These are phyloP conservation scores for Heteropelma amictum DNA, from an alignment of 2,888 invertebrate genomes.

Conservation along the genomic window DNA sequence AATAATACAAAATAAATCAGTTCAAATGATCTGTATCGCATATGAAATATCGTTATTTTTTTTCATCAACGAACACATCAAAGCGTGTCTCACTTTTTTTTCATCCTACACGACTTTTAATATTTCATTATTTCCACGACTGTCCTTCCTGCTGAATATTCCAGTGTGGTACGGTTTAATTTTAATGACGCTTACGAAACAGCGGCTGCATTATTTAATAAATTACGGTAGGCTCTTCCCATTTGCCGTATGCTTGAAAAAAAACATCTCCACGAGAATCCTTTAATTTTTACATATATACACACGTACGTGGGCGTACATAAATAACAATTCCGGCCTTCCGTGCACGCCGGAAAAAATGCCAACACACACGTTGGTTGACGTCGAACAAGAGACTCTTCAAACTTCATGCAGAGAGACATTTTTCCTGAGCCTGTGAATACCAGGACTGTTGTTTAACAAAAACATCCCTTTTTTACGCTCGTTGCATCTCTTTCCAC, in stretches of 20 bases:
- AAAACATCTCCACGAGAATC: too few relatives aligned
- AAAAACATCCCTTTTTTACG: neutral
- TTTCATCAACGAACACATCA: too few relatives aligned
- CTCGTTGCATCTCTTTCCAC: neutral
- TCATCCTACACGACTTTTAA: too few relatives aligned
- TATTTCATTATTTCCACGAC: too few relatives aligned
- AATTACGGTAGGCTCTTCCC: constrained; percentile 49
- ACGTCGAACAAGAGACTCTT: neutral
- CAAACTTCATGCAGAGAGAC: neutral
- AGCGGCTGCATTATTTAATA: constrained; percentile 47
- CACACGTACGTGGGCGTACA: neutral
- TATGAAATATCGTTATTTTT: too few relatives aligned
- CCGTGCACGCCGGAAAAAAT: neutral
- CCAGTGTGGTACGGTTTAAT: constrained; percentile 57
- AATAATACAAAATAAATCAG: too few relatives aligned
- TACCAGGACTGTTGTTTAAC: neutral
- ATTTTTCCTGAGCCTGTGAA: neutral
- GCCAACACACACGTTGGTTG: too few relatives aligned
- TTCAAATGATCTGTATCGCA: too few relatives aligned
- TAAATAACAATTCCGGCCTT: neutral
- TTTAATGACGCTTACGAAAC: constrained; percentile 50
- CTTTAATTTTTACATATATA: neutral
- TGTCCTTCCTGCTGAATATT: too few relatives aligned
- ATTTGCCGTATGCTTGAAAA: constrained; percentile 8
- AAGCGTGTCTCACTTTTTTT: neutral